phyloP scores from a whole-genome alignment of 2,113 vertebrate species.

The Leuciscus idus region DNA sequence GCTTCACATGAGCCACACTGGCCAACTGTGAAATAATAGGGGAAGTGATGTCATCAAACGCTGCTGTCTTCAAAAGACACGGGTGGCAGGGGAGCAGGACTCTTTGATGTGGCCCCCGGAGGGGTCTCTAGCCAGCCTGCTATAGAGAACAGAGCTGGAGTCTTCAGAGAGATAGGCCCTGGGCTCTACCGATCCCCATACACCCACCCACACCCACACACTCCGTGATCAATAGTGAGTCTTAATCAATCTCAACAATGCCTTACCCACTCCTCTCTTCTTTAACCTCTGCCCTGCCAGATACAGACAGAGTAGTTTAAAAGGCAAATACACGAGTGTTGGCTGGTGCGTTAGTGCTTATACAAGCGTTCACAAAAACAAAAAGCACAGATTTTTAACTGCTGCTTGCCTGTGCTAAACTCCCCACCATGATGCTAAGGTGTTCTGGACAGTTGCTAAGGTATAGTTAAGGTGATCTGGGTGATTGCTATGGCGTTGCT shows the following conservation, averaged over 20 bases:
- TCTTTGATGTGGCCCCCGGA: conserved; percentile 73
- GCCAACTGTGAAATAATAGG: conserved; percentile 59
- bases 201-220: conserved; percentile 42
- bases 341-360: not conserved
- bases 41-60: conserved; percentile 75
- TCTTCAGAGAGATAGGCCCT: conserved; percentile 67
- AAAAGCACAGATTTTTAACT: not conserved
- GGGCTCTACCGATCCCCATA: conserved; percentile 55
- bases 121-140: conserved; percentile 62
- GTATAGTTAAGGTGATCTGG: not conserved
- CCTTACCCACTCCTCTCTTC: conserved; percentile 60
- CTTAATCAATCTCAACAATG: conserved; percentile 74
- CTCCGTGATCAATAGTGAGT: conserved; percentile 74
- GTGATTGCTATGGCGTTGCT: not conserved
- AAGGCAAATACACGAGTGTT: not conserved
- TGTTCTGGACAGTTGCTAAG: no score
- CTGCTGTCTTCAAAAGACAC: conserved; percentile 69
- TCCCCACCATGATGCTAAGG: not conserved
- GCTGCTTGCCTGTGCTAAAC: not conserved
- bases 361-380: not conserved
- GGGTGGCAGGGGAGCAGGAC: conserved; percentile 57
- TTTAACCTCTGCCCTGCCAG: conserved; percentile 56
- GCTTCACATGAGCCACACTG: conserved; percentile 46
- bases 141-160: conserved; percentile 67
- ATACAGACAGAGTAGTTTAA: conserved; percentile 17